Conservation (phyloP, 2,888 invertebrate genomes). For the Tetranychus piercei region DNA sequence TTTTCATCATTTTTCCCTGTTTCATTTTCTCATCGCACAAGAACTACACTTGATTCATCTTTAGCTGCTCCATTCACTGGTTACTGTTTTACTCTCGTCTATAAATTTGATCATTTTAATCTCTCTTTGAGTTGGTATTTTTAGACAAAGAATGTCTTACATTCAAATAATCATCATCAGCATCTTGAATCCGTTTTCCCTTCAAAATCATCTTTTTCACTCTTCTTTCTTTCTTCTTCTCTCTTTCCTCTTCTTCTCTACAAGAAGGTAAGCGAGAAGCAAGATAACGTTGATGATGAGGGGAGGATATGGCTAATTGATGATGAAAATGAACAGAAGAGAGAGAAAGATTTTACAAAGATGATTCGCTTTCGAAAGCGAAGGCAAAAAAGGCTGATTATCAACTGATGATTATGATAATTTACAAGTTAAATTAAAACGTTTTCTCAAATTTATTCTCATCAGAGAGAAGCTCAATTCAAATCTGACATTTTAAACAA, state of each 20-base stretch:
- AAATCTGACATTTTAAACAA: too few species aligned
- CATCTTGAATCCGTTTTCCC: background rate
- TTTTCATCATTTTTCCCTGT: background rate
- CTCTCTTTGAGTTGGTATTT: background rate
- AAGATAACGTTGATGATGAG: background rate
- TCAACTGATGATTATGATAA: too few species aligned
- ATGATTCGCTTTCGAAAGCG: background rate
- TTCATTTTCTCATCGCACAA: background rate
- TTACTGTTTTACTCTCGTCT: background rate
- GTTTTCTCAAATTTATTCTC: too few species aligned
- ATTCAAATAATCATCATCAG: background rate
- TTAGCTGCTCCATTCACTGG: too few species aligned
- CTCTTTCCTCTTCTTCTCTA: too few species aligned
- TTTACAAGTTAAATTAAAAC: too few species aligned
- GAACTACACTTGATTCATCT: too few species aligned
- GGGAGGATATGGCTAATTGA: constrained; percentile 1
- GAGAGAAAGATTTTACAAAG: background rate
- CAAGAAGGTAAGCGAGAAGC: background rate
- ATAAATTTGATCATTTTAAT: background rate
- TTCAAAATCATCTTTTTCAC: background rate
- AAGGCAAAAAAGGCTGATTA: background rate
- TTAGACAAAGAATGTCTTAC: background rate
- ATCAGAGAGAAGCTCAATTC: too few species aligned
- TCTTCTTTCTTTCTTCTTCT: background rate
- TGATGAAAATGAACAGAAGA: background rate